phyloP scores from a whole-genome alignment of 2,113 vertebrate genomes.

The Dunckerocampus dactyliophorus region DNA sequence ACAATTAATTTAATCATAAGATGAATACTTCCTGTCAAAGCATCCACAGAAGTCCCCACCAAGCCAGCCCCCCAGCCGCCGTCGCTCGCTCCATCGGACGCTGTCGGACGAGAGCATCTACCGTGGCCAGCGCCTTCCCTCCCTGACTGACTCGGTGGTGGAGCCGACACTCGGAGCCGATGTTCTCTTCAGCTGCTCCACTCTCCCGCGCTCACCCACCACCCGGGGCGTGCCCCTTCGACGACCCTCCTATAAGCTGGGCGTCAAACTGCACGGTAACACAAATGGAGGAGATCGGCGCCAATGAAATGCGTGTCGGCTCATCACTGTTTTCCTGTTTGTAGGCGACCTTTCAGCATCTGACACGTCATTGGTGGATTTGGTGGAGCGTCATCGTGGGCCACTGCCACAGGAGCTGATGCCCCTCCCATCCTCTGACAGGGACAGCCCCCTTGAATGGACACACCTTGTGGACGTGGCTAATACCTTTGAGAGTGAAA shows the following conservation, averaged over 20 bases:
- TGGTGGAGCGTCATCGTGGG: slow-evolving; percentile 86
- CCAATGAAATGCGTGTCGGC: too few species aligned
- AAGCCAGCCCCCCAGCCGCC: slow-evolving; percentile 71
- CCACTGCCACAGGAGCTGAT: slow-evolving; percentile 90
- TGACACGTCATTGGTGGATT: slow-evolving; percentile 95
- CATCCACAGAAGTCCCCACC: slow-evolving; percentile 81
- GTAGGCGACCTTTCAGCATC: slow-evolving; percentile 95
- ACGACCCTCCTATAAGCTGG: slow-evolving; percentile 92
- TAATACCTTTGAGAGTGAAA: slow-evolving; percentile 90
- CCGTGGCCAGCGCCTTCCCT: slow-evolving; percentile 86
- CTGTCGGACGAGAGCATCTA: slow-evolving; percentile 98
- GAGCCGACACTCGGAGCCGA: slow-evolving; percentile 85
- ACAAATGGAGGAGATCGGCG: not conserved
- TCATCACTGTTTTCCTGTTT: not conserved
- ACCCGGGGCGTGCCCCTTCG: slow-evolving; percentile 87
- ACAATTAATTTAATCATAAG: not conserved
- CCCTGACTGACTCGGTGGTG: slow-evolving; percentile 71
- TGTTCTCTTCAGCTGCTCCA: slow-evolving; percentile 94
- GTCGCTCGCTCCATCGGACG: slow-evolving; percentile 92
- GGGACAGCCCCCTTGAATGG: slow-evolving; percentile 84
- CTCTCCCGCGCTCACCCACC: slow-evolving; percentile 85
- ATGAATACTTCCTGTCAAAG: slow-evolving; percentile 2
- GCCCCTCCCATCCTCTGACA: slow-evolving; percentile 87
- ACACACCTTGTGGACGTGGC: slow-evolving; percentile 95
- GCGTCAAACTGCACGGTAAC: slow-evolving; percentile 92